A percentile compares a stretch with the other conserved stretches of the same genome.
Evolutionary conservation across 2,797 vertebrate species (phyloP).

Genomic region (Borostomias antarcticus): DNA sequence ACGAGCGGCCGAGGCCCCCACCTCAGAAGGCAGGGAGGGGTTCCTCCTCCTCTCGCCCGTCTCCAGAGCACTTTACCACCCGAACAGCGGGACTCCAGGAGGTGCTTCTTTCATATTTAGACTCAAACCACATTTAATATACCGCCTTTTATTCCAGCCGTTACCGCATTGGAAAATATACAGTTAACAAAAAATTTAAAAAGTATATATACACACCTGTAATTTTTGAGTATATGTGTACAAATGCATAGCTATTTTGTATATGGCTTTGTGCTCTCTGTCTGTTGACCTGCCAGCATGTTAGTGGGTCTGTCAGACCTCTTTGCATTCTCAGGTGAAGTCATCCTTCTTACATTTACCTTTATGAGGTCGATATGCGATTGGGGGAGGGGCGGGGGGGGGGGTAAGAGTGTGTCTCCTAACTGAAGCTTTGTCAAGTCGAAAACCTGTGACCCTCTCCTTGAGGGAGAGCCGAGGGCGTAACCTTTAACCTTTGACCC

Average conservation of each 20-base stretch:
- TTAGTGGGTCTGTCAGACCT: slow-evolving; percentile 64
- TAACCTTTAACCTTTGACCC: slow-evolving; percentile 9
- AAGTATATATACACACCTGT: slow-evolving; percentile 59
- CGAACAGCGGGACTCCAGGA: slow-evolving; percentile 48
- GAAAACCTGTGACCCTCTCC: slow-evolving; percentile 18
- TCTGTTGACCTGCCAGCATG: slow-evolving; percentile 67
- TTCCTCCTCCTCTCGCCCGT: slow-evolving; percentile 36
- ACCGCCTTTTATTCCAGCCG: slow-evolving; percentile 58
- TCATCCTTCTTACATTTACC: slow-evolving; percentile 36
- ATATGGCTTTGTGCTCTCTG: slow-evolving; percentile 71
- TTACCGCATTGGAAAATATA: slow-evolving; percentile 60
- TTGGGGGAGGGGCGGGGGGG: slow-evolving; percentile 2
- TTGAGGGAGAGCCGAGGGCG: slow-evolving; percentile 1
- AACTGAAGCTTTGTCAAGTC: slow-evolving; percentile 5
- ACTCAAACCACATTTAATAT: slow-evolving; percentile 35
- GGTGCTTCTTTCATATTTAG: slow-evolving; percentile 59
- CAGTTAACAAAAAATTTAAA: slow-evolving; percentile 50
- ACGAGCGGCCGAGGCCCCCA: slow-evolving; percentile 26
- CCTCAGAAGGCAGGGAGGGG: slow-evolving; percentile 30
- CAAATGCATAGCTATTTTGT: slow-evolving; percentile 76
- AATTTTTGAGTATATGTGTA: slow-evolving; percentile 65
- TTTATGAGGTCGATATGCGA: slow-evolving; percentile 38
- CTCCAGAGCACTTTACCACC: slow-evolving; percentile 76
- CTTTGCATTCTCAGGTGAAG: slow-evolving; percentile 75
- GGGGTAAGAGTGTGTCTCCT: background rate